phyloP scores from a whole-genome alignment of 1,140 invertebrate genomes.

The Papilio aristodemus region DNA sequence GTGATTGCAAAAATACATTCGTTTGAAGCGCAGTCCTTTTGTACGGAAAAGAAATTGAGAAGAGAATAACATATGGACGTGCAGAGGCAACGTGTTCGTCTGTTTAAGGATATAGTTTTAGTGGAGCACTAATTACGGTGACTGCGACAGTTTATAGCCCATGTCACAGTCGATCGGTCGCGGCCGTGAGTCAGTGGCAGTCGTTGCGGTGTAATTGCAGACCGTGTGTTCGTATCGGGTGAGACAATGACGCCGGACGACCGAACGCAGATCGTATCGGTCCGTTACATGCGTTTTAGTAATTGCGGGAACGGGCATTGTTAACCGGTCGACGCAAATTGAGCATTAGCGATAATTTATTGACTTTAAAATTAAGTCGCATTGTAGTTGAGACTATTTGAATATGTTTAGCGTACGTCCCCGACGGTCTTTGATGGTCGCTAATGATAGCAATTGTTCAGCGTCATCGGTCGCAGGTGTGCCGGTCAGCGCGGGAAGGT shows the following conservation, averaged over 20 bases:
- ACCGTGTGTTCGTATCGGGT: constrained; percentile 64
- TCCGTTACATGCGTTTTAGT: constrained; percentile 76
- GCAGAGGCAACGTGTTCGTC: not conserved
- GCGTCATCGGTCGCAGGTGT: constrained; percentile 70
- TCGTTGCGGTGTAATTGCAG: constrained; percentile 73
- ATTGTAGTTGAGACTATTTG: constrained; percentile 69
- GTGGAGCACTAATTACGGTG: constrained; percentile 63
- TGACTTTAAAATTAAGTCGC: constrained; percentile 73
- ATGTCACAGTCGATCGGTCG: constrained; percentile 66
- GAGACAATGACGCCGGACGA: constrained; percentile 70
- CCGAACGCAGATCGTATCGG: constrained; percentile 68
- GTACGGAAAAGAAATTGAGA: no score
- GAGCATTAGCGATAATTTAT: constrained; percentile 79
- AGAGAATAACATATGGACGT: no score
- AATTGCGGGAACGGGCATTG: constrained; percentile 78
- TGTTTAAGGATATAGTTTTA: constrained; percentile 38
- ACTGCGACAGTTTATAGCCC: constrained; percentile 69
- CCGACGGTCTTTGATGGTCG: constrained; percentile 53
- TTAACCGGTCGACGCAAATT: constrained; percentile 76
- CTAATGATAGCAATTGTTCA: constrained; percentile 77
- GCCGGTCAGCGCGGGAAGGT: constrained; percentile 39
- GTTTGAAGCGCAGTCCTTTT: no score
- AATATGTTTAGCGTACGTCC: constrained; percentile 69
- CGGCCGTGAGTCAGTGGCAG: constrained; percentile 66
- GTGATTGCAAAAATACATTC: no score